Conservation (phyloP, 2,113 vertebrate species). For the Paramisgurnus dabryanus region DNA sequence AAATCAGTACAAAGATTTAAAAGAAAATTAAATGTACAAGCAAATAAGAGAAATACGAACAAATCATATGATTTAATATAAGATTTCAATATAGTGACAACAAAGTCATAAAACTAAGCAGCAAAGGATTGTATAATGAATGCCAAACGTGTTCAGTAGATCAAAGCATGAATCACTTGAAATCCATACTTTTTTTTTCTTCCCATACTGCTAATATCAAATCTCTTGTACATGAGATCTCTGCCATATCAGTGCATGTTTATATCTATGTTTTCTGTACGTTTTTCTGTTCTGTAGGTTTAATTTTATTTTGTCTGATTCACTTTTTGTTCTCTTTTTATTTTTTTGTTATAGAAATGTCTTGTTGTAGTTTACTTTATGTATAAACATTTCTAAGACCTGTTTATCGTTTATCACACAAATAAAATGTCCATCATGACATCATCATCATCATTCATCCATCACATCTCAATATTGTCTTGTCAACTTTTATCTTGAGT, state of each 20-base stretch:
- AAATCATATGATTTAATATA: neutral
- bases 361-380: conserved; percentile 24
- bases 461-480: conserved; percentile 54
- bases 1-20: too few species aligned
- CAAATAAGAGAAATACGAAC: neutral
- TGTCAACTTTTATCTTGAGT: conserved; percentile 48
- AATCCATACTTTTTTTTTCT: conserved; percentile 5
- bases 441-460: conserved; percentile 5
- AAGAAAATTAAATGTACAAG: neutral
- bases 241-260: conserved; percentile 23
- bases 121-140: neutral
- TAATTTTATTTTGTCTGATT: conserved; percentile 13
- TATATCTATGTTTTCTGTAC: conserved; percentile 29
- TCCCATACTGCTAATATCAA: conserved; percentile 1
- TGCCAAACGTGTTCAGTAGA: conserved; percentile 34
- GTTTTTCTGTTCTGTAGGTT: conserved; percentile 29
- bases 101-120: neutral
- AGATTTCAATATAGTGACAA: neutral
- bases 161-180: conserved; percentile 1
- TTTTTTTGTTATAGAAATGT: conserved; percentile 14
- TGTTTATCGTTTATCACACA: conserved; percentile 11
- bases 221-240: conserved; percentile 6
- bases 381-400: conserved; percentile 7
- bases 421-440: conserved; percentile 41
- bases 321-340: conserved; percentile 29